A percentile compares a stretch with the other conserved stretches of the same genome.
Evolutionary conservation across 2,113 vertebrate species (phyloP).

Genomic region (Fregata magnificens): DNA sequence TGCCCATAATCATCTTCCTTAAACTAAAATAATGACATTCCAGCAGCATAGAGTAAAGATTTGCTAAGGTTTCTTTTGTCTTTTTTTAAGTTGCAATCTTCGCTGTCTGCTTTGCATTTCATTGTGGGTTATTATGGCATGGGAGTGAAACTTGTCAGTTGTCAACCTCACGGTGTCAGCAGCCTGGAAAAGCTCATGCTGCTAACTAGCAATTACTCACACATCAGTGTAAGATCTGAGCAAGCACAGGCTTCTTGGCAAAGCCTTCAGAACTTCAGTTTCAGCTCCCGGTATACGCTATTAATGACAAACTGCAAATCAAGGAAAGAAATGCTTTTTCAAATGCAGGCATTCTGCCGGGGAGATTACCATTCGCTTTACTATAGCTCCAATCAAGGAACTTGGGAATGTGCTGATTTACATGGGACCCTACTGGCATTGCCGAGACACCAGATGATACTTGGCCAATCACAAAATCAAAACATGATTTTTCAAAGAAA

Average conservation of each 20-base stretch:
- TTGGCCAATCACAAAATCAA: constrained; percentile 14
- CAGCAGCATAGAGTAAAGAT: neutral
- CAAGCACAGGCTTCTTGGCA: neutral
- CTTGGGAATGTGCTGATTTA: constrained; percentile 15
- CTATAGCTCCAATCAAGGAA: constrained; percentile 20
- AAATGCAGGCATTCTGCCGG: constrained; percentile 29
- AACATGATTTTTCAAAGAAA: constrained; percentile 13
- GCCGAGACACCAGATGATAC: neutral
- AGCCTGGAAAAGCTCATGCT: neutral
- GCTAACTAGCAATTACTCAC: constrained; percentile 53
- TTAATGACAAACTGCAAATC: constrained; percentile 28
- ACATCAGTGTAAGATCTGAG: neutral
- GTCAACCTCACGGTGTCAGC: neutral
- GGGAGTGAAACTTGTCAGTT: constrained; percentile 23
- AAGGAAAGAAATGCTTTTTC: neutral
- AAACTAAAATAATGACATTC: neutral
- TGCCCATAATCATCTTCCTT: neutral
- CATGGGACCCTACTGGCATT: constrained; percentile 6
- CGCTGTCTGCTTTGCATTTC: constrained; percentile 33
- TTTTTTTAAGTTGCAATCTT: neutral
- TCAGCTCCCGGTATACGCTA: neutral
- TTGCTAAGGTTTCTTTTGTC: neutral
- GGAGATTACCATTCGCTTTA: constrained; percentile 13
- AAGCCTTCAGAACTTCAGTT: neutral
- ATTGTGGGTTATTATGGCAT: constrained; percentile 40